phyloP scores from a whole-genome alignment of 2,113 vertebrate genomes.

The Genyomyrus donnyi region DNA sequence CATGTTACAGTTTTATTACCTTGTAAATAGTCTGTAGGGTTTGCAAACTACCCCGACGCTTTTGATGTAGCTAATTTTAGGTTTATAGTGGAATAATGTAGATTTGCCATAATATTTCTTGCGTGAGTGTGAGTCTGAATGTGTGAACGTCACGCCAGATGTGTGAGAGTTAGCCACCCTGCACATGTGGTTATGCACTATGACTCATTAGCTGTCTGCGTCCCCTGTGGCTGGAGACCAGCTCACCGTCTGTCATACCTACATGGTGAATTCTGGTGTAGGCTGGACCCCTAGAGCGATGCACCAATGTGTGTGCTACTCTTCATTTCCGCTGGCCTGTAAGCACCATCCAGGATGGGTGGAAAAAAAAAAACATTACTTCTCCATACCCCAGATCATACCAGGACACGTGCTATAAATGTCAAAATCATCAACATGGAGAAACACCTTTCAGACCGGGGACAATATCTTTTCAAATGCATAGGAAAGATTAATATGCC shows the following conservation, averaged over 20 bases:
- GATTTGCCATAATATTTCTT: no score
- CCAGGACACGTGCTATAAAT: neutral
- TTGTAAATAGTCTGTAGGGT: neutral
- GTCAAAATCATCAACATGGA: neutral
- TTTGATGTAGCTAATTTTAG: neutral
- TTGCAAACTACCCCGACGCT: neutral
- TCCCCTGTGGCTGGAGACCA: neutral
- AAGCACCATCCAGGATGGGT: neutral
- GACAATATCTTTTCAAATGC: neutral
- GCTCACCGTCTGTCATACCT: neutral
- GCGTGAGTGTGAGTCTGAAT: neutral
- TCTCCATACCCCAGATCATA: neutral
- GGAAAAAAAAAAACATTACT: neutral
- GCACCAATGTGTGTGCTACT: neutral
- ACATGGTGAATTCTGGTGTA: neutral
- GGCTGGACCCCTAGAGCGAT: neutral
- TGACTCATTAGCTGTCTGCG: neutral
- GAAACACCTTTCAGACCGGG: neutral
- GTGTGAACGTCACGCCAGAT: neutral
- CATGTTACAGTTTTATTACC: neutral
- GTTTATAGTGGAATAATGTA: neutral
- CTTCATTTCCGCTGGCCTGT: neutral
- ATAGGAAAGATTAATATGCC: neutral
- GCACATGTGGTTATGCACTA: neutral
- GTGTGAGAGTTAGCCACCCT: neutral